Conservation (phyloP, 2,113 vertebrate genomes). For the Pygoscelis antarcticus region DNA sequence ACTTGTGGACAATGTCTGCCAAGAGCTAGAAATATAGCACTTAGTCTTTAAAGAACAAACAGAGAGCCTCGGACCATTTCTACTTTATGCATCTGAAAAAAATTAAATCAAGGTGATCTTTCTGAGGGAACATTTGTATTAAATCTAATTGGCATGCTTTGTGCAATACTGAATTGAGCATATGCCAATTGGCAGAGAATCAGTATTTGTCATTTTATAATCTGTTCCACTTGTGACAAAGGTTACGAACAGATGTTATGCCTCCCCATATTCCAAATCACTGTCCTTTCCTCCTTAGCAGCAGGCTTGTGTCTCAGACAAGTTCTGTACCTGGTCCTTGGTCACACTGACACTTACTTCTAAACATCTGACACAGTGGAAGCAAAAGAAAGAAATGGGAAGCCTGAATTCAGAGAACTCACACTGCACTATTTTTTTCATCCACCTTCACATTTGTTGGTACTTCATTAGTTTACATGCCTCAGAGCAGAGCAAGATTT, state of each 20-base stretch:
- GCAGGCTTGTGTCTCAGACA: not conserved
- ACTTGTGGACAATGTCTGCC: slow-evolving; percentile 53
- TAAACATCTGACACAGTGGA: not conserved
- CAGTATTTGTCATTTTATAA: slow-evolving; percentile 9
- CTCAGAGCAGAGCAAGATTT: not conserved
- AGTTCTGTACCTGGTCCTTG: not conserved
- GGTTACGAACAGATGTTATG: slow-evolving; percentile 16
- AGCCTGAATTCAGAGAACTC: not conserved
- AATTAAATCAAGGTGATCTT: slow-evolving; percentile 62
- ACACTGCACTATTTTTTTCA: not conserved
- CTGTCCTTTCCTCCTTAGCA: not conserved
- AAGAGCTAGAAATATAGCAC: slow-evolving; percentile 66
- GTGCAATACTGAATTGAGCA: not conserved
- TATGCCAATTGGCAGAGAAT: not conserved
- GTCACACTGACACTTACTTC: not conserved
- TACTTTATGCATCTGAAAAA: not conserved
- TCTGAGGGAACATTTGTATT: not conserved
- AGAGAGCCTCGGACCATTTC: slow-evolving; percentile 38
- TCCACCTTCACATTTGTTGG: not conserved
- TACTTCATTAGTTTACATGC: not conserved
- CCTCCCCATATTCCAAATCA: not conserved
- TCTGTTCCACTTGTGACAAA: not conserved
- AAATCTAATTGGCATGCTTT: not conserved
- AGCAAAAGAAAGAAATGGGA: not conserved
- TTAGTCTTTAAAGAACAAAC: slow-evolving; percentile 64